Base-by-base conservation (phyloP, 1,140 invertebrate species). In the Drosophila burlai region DNA sequence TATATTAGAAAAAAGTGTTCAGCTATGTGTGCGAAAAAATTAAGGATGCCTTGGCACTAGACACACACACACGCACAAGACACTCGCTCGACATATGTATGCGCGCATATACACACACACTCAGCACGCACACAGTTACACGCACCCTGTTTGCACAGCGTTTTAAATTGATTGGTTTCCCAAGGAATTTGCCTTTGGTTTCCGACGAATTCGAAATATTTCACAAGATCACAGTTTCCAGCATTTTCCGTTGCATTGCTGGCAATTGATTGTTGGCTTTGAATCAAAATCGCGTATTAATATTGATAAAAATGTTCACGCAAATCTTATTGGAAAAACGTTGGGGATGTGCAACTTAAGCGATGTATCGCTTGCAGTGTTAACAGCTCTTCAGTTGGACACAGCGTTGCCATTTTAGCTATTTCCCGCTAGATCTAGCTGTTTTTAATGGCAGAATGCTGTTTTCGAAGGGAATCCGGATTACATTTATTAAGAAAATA, bases 61-160 rank as follows among this genome's bases (percentile, higher is more conserved):
- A 24, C 64, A 49, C 73, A 85, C 82, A 80, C 82, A 80, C 75
- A 85, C 82, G 78, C 73, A 66, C 45, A 50, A 55, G n/a, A 64
- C 62, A 76, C 38, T 58, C 21, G 42, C 58, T 46, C 58, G 58
- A 62, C 63, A 66, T 66, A 66, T 66, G 57, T 46, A 64, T 74
- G 47, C 62, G 80, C 64, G 46, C 61, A 66, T 59, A 73, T 50
- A 83, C 66, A 69, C 57, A 64, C 69, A 64, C 69, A 80, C 66
- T 47, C 60, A 64, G 64, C 69, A 80, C 66, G 50, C 63, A 67
- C 80, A 84, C 73, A 69, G 50, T 68, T 62, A 81, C 76, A 86
- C 82, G 80, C 75, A 89, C 83, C 72, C 71, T 83, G 83, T 87
- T 80, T 87, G 83, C 77, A 72, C 65, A 86, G 83, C 67, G 67